A percentile compares a stretch with the other conserved stretches of the same genome.
Conservation (phyloP, 2,797 vertebrate genomes). For the Acanthurus lineatus region DNA sequence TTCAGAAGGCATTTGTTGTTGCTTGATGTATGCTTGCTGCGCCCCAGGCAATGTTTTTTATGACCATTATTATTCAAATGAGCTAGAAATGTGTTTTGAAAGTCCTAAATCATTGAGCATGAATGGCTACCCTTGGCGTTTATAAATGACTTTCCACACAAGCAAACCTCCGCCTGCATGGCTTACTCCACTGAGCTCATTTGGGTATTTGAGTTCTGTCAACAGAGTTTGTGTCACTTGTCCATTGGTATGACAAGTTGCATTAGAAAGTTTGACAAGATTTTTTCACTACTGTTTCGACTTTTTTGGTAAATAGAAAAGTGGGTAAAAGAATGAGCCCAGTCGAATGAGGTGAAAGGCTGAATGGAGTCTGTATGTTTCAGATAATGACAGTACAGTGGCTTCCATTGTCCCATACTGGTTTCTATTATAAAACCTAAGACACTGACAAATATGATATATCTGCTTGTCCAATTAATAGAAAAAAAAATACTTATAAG, state of each 20-base stretch:
- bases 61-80: slow-evolving; percentile 91
- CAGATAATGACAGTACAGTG: neutral
- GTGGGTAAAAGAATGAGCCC: neutral
- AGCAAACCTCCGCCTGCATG: slow-evolving; percentile 78
- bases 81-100: slow-evolving; percentile 87
- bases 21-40: slow-evolving; percentile 84
- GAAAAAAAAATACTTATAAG: neutral
- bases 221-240: slow-evolving; percentile 76
- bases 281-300: slow-evolving; percentile 53
- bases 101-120: slow-evolving; percentile 89
- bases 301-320: slow-evolving; percentile 48
- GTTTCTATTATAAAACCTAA: neutral
- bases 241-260: slow-evolving; percentile 69
- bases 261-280: slow-evolving; percentile 75
- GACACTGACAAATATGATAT: neutral
- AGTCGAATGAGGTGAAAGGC: slow-evolving; percentile 22
- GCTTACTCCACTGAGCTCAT: slow-evolving; percentile 83
- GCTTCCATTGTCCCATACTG: neutral
- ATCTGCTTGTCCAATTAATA: neutral
- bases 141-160: slow-evolving; percentile 88
- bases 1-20: slow-evolving; percentile 85
- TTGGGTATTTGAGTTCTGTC: slow-evolving; percentile 80
- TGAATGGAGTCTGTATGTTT: neutral
- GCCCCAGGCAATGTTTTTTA: slow-evolving; percentile 85
- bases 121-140: slow-evolving; percentile 87